Conservation (phyloP, 2,888 invertebrate genomes). For the Vannuccia rotundouncinata region DNA sequence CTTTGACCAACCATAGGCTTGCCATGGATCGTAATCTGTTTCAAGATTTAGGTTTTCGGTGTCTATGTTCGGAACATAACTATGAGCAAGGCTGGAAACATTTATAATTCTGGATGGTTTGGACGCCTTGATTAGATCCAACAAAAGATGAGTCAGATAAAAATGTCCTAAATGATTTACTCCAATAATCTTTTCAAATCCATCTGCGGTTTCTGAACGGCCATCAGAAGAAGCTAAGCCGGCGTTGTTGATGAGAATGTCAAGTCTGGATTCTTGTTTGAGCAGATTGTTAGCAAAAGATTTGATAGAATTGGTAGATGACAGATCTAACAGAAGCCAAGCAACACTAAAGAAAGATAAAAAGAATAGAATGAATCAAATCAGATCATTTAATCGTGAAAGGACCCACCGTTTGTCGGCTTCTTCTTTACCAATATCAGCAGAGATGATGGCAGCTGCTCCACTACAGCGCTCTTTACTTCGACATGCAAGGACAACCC, state of each 20-base stretch:
- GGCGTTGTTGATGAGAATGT: slow-evolving; percentile 56
- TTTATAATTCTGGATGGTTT: slow-evolving; percentile 51
- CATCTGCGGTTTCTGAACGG: slow-evolving; percentile 47
- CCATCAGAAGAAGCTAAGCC: slow-evolving; percentile 46
- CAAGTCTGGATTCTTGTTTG: slow-evolving; percentile 44
- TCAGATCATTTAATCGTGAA: no score
- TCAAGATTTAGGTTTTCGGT: slow-evolving; percentile 52
- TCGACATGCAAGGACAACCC: slow-evolving; percentile 49
- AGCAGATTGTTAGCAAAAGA: slow-evolving; percentile 43
- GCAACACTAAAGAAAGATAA: slow-evolving; percentile 3
- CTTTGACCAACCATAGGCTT: slow-evolving; percentile 53
- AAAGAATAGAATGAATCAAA: no score
- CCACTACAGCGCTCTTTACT: slow-evolving; percentile 45
- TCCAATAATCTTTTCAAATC: slow-evolving; percentile 54
- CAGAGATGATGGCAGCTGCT: no score
- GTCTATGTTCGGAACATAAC: slow-evolving; percentile 44
- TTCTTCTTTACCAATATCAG: no score
- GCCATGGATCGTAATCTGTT: slow-evolving; percentile 44
- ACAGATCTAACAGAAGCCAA: slow-evolving; percentile 42
- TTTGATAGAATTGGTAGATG: slow-evolving; percentile 44
- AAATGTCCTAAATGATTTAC: slow-evolving; percentile 56
- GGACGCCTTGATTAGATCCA: slow-evolving; percentile 50
- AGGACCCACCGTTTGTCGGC: no score
- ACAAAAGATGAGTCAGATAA: slow-evolving; percentile 50
- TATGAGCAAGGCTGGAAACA: slow-evolving; percentile 47